Base-by-base conservation (phyloP, 2,113 vertebrate species). In the Peromyscus polionotus region DNA sequence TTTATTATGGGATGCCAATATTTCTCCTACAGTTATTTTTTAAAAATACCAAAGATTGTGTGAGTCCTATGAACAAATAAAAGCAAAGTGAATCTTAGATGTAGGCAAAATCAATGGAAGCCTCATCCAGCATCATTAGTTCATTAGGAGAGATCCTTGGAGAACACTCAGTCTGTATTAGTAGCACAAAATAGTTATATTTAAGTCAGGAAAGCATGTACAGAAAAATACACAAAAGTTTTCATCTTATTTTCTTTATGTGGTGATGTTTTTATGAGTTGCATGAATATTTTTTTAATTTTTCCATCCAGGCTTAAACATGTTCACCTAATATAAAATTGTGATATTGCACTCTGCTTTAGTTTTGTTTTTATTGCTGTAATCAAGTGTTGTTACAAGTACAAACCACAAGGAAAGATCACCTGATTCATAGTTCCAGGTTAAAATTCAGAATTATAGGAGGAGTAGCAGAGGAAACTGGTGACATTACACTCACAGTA, bases 231-330 rank as follows among this genome's bases (percentile, higher is more conserved):
- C 16, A 92, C 33, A 65, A 11, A 67, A 16, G n/a, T 95, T 93
- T 10, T 81, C 45, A 65, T 93, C 28, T 80, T 45, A 75, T 36
- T 61, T 97, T 76, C 54, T 95, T 95, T 39, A 36, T 89, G 8
- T 28, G 45, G 31, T 86, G 16, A 31, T 77, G 5, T 13, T 76
- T 91, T 91, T 26, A 16, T 61, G 75, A 93, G 57, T 45, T 6
- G 13, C 28, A 59, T 86, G 6, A 59, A 31, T n/a, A 85, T 20
- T 79, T 31, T 31, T 31, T 51, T 31, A 7, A 17, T 77, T 16
- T 88, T 65, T 68, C 81, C 31, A 95, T 81, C 65, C 20, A 76
- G 72, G 59, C 28, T 31, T 91, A 68, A 26, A 51, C 8, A 36
- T 68, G 65, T 57, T 63, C 22, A 93, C 42, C 33, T 93, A 42